Evolutionary conservation across 2,888 invertebrate species (phyloP).

Genomic region (Alloplasta piceator): DNA sequence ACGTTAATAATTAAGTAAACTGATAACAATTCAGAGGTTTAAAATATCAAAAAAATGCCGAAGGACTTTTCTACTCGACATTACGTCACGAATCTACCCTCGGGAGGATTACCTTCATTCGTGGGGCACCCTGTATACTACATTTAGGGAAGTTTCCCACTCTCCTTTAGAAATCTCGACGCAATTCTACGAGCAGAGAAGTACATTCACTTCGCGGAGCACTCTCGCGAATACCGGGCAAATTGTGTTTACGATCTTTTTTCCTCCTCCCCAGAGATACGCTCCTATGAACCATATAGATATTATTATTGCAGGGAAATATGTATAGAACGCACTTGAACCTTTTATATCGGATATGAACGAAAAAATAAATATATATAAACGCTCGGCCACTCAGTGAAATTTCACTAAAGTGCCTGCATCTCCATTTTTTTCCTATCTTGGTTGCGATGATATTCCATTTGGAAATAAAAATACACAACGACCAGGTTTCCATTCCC

Average conservation of each 20-base stretch:
- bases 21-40: too few species aligned
- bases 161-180: slow-evolving; percentile 49
- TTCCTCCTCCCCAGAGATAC: background rate
- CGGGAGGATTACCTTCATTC: too few species aligned
- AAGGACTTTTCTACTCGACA: too few species aligned
- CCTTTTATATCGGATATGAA: slow-evolving; percentile 14
- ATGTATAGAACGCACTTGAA: slow-evolving; percentile 18
- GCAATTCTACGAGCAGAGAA: slow-evolving; percentile 50
- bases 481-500: background rate
- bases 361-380: slow-evolving; percentile 4
- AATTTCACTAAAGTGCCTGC: slow-evolving; percentile 37
- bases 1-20: too few species aligned
- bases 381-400: slow-evolving; percentile 26
- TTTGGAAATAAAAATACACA: background rate
- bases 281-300: background rate
- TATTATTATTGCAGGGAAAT: too few species aligned
- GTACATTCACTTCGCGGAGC: slow-evolving; percentile 49
- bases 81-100: too few species aligned
- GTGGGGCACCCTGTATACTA: too few species aligned
- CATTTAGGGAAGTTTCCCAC: background rate
- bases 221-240: slow-evolving; percentile 52
- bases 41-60: too few species aligned
- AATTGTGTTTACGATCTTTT: slow-evolving; percentile 60
- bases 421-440: slow-evolving; percentile 9
- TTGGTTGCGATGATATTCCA: slow-evolving; percentile 2